Percentiles rank a stretch among this genome's conserved stretches.
phyloP scores from a whole-genome alignment of 1,140 invertebrate species.

The Heterodera schachtii region DNA sequence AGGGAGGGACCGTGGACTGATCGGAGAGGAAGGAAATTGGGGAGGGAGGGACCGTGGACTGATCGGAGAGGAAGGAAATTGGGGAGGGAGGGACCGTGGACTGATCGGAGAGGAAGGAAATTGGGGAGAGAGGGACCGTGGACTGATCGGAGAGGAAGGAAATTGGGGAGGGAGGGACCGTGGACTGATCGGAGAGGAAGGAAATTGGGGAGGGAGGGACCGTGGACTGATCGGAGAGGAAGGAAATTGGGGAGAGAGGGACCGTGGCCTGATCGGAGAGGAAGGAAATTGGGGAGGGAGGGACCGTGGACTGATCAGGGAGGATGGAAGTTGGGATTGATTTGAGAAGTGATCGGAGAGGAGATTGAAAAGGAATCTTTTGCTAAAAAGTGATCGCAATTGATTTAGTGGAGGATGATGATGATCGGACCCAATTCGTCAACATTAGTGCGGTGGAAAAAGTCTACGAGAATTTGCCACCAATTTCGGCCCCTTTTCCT shows the following conservation, averaged over 20 bases:
- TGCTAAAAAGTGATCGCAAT: not conserved
- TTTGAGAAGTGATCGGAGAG: conserved; percentile 7
- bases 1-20: not conserved
- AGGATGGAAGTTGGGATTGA: too few species aligned
- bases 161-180: too few species aligned
- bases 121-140: not conserved
- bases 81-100: too few species aligned
- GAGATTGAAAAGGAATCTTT: too few species aligned
- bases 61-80: too few species aligned
- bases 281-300: not conserved
- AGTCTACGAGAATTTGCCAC: conserved; percentile 29
- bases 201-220: not conserved
- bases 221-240: not conserved
- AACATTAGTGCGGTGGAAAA: conserved; percentile 24
- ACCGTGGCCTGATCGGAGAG: not conserved
- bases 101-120: not conserved
- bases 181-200: conserved; percentile 4
- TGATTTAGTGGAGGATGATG: conserved; percentile 11
- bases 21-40: not conserved
- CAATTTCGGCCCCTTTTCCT: not conserved
- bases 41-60: not conserved
- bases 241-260: not conserved
- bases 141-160: not conserved
- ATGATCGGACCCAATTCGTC: conserved; percentile 24
- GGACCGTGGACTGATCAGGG: not conserved